These are phyloP conservation scores for Spilosoma lubricipeda DNA, from an alignment of 2,888 invertebrate species.

Conservation along the genomic window DNA sequence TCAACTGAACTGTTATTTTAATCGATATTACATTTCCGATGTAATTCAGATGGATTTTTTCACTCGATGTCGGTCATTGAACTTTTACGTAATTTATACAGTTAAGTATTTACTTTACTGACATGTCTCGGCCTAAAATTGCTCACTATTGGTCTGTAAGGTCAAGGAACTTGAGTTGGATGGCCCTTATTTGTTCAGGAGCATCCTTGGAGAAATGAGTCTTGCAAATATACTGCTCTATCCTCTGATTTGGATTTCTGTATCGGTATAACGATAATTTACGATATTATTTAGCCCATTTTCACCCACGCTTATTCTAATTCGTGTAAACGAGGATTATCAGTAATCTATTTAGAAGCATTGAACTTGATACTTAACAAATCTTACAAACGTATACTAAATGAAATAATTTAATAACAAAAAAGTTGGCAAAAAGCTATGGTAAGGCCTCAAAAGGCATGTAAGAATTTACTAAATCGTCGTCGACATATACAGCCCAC, in stretches of 20 bases:
- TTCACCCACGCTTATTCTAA: not conserved
- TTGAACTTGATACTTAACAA: not conserved
- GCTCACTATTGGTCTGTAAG: not conserved
- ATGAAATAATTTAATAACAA: not conserved
- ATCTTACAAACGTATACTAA: not conserved
- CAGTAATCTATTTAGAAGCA: not conserved
- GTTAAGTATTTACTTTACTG: not conserved
- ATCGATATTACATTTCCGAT: constrained; percentile 3
- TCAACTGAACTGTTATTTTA: not conserved
- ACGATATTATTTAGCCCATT: not conserved
- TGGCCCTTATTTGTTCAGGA: too few species aligned
- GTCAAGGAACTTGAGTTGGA: not conserved
- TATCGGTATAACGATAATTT: not conserved
- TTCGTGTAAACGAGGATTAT: not conserved
- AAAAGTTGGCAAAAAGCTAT: not conserved
- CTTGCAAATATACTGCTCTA: not conserved
- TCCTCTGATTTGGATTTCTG: not conserved
- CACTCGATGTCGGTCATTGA: not conserved
- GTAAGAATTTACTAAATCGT: not conserved
- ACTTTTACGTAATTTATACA: not conserved
- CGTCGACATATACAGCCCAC: not conserved
- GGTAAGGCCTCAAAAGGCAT: not conserved
- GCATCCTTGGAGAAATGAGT: not conserved
- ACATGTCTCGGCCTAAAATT: not conserved
- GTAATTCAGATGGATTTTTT: not conserved